Conservation (phyloP, 2,888 invertebrate genomes). For the Dendrolimus pini region DNA sequence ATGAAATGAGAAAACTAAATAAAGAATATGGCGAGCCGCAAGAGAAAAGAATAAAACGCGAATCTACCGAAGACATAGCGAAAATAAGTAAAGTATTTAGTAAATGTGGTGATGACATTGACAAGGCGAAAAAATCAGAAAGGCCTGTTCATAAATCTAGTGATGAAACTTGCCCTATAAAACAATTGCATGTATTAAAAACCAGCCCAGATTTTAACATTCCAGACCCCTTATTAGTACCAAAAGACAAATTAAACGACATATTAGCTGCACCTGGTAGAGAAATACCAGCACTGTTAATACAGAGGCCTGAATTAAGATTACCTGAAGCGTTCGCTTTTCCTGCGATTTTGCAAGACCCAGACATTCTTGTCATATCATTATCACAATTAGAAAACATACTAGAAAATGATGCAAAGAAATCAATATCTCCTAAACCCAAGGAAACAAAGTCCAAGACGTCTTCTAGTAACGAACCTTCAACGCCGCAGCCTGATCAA, state of each 20-base stretch:
- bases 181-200: constrained; percentile 83
- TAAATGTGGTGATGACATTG: constrained; percentile 41
- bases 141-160: constrained; percentile 32
- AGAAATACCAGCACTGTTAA: constrained; percentile 85
- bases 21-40: constrained; percentile 70
- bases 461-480: constrained; percentile 31
- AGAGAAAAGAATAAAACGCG: constrained; percentile 56
- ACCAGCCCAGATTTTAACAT: constrained; percentile 81
- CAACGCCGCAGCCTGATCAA: constrained; percentile 35
- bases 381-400: constrained; percentile 83
- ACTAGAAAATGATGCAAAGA: constrained; percentile 67
- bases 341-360: constrained; percentile 84
- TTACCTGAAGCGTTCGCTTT: constrained; percentile 84
- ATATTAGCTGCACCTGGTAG: constrained; percentile 83
- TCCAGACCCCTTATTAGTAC: constrained; percentile 89
- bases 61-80: constrained; percentile 47
- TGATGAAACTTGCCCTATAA: constrained; percentile 76
- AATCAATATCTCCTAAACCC: constrained; percentile 25
- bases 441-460: constrained; percentile 31
- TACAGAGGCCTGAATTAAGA: constrained; percentile 83
- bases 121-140: constrained; percentile 39
- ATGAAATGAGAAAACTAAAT: constrained; percentile 79
- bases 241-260: constrained; percentile 83
- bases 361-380: constrained; percentile 86
- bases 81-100: constrained; percentile 59